Percentiles rank a stretch among this genome's conserved stretches.
phyloP scores from a whole-genome alignment of 2,888 invertebrate species.

The Ophioninae sp. region DNA sequence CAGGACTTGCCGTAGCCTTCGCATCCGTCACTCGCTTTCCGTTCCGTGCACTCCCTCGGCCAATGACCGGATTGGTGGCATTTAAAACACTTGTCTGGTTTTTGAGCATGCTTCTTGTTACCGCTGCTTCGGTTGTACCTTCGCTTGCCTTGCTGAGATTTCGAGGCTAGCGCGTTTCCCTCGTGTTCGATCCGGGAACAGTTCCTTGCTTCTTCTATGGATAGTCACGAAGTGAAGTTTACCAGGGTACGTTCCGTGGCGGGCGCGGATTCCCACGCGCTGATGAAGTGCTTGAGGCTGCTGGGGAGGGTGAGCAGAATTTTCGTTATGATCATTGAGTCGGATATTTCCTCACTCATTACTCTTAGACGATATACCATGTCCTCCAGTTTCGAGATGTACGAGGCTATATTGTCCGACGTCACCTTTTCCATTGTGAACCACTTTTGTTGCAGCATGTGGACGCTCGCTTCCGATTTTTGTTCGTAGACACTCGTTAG shows the following conservation, averaged over 20 bases:
- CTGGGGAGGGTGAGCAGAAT: conserved; percentile 44
- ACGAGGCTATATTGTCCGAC: conserved; percentile 59
- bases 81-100: conserved; percentile 51
- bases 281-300: conserved; percentile 63
- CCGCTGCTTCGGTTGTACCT: conserved; percentile 11
- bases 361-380: conserved; percentile 39
- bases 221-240: conserved; percentile 37
- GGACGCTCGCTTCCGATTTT: conserved; percentile 66
- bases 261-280: conserved; percentile 59
- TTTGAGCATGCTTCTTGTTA: conserved; percentile 6
- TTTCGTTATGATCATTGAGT: conserved; percentile 47
- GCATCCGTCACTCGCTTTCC: not conserved
- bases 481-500: conserved; percentile 68
- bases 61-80: conserved; percentile 62
- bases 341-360: conserved; percentile 42
- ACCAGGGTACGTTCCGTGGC: conserved; percentile 38
- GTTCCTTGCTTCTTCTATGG: conserved; percentile 38
- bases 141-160: conserved; percentile 18
- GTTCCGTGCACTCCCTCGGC: conserved; percentile 50
- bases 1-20: conserved; percentile 12
- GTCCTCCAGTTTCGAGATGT: conserved; percentile 65
- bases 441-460: conserved; percentile 53
- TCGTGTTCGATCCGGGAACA: not conserved
- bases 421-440: conserved; percentile 51
- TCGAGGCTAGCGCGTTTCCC: conserved; percentile 24